Percentiles rank a stretch among this genome's conserved stretches.
phyloP scores from a whole-genome alignment of 1,140 invertebrate genomes.

The Galendromus occidentalis region DNA sequence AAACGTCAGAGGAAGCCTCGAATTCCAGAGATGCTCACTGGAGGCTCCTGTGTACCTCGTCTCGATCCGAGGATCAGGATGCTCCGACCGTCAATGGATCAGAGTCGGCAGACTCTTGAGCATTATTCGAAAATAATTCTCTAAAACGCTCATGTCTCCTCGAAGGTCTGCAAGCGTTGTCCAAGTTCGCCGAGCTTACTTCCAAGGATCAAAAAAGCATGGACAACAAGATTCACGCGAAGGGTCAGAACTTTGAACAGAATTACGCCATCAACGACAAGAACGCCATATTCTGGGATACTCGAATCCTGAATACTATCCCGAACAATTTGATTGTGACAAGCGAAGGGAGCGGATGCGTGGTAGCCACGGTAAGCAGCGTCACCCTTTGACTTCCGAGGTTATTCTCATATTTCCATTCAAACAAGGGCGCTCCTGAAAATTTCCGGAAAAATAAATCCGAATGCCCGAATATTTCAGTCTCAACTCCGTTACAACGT shows the following conservation, averaged over 20 bases:
- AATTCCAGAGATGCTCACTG: too few relatives aligned
- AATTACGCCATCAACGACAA: background rate
- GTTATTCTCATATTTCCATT: background rate
- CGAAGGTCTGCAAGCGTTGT: background rate
- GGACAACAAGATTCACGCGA: background rate
- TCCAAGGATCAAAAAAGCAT: background rate
- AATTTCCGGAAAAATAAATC: background rate
- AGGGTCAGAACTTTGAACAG: background rate
- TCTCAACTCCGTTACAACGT: conserved; percentile 7
- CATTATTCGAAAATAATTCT: too few relatives aligned
- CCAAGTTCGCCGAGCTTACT: background rate
- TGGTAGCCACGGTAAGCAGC: background rate
- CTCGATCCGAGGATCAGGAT: too few relatives aligned
- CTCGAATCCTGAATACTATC: background rate
- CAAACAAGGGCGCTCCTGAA: background rate
- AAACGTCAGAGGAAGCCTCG: too few relatives aligned
- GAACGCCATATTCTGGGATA: background rate
- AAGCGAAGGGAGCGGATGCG: background rate
- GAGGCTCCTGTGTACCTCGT: too few relatives aligned
- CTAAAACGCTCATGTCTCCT: too few relatives aligned
- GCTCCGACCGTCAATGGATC: too few relatives aligned
- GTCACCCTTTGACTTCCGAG: background rate
- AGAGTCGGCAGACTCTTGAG: too few relatives aligned
- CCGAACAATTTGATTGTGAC: background rate
- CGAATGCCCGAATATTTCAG: background rate